These are phyloP conservation scores for Hyalella azteca DNA, from an alignment of 2,888 invertebrate species.

Conservation along the genomic window DNA sequence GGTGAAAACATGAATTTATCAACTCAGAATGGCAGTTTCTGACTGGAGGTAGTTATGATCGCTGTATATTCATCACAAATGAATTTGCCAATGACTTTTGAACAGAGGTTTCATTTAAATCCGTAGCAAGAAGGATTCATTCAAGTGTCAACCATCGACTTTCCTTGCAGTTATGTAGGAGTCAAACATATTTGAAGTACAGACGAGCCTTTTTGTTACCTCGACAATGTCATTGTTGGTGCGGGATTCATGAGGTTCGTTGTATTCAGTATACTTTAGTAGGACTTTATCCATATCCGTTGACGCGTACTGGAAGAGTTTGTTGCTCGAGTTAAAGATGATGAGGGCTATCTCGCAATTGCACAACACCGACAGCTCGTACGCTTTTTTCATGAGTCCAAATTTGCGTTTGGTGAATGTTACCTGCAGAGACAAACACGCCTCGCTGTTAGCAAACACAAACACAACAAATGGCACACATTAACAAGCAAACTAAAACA, in stretches of 20 bases:
- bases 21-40: too few species aligned
- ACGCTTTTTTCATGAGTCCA: conserved; percentile 70
- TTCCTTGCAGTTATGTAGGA: too few species aligned
- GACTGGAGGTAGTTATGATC: too few species aligned
- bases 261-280: conserved; percentile 67
- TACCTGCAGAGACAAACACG: conserved; percentile 63
- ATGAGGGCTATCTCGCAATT: conserved; percentile 71
- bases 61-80: too few species aligned
- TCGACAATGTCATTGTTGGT: conserved; percentile 68
- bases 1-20: too few species aligned
- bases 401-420: conserved; percentile 70
- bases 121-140: too few species aligned
- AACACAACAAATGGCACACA: conserved; percentile 28
- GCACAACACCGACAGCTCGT: conserved; percentile 69
- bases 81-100: too few species aligned
- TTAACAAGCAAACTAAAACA: conserved; percentile 40
- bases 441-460: conserved; percentile 40
- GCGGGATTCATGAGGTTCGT: conserved; percentile 69
- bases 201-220: conserved; percentile 60
- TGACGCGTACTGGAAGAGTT: conserved; percentile 68
- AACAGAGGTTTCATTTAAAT: too few species aligned
- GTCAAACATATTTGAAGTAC: too few species aligned
- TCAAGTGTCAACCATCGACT: too few species aligned
- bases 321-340: conserved; percentile 69
- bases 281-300: conserved; percentile 69